Evolutionary conservation across 2,888 invertebrate species (phyloP).

Genomic region (Nephrocerus scutellatus): DNA sequence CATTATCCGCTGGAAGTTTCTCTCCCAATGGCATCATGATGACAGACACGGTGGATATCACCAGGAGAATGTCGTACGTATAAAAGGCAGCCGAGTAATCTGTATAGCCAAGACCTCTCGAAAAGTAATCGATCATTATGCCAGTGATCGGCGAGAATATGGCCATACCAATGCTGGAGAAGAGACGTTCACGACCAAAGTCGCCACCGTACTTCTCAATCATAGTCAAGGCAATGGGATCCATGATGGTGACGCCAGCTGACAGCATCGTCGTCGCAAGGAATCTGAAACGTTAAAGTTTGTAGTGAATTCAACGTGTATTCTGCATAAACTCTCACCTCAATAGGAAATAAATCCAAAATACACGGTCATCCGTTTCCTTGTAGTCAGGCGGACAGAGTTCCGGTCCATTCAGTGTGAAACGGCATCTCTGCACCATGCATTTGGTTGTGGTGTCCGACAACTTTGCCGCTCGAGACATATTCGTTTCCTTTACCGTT

Average conservation of each 20-base stretch:
- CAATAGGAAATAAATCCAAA: conserved; percentile 75
- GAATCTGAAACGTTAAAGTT: conserved; percentile 49
- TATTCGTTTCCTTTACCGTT: conserved; percentile 60
- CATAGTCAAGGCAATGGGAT: conserved; percentile 79
- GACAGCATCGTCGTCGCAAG: conserved; percentile 74
- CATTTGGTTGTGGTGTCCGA: conserved; percentile 61
- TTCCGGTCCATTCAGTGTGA: conserved; percentile 67
- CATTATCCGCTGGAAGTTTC: conserved; percentile 69
- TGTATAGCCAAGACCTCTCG: conserved; percentile 59
- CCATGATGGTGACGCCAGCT: conserved; percentile 81
- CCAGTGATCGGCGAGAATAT: conserved; percentile 76
- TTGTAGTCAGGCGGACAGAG: conserved; percentile 74
- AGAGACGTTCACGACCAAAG: conserved; percentile 71
- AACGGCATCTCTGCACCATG: conserved; percentile 70
- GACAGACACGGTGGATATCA: conserved; percentile 66
- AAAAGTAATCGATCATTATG: conserved; percentile 61
- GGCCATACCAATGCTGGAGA: conserved; percentile 76
- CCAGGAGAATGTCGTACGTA: conserved; percentile 62
- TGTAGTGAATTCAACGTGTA: conserved; percentile 2
- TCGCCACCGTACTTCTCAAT: conserved; percentile 78
- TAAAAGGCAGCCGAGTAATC: conserved; percentile 87
- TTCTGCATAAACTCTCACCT: conserved; percentile 30
- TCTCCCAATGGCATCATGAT: conserved; percentile 72
- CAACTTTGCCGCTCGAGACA: conserved; percentile 54
- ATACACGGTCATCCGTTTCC: conserved; percentile 68